Percentiles rank a stretch among this genome's conserved stretches.
phyloP scores from a whole-genome alignment of 2,888 invertebrate species.

The Ditula angustiorana region DNA sequence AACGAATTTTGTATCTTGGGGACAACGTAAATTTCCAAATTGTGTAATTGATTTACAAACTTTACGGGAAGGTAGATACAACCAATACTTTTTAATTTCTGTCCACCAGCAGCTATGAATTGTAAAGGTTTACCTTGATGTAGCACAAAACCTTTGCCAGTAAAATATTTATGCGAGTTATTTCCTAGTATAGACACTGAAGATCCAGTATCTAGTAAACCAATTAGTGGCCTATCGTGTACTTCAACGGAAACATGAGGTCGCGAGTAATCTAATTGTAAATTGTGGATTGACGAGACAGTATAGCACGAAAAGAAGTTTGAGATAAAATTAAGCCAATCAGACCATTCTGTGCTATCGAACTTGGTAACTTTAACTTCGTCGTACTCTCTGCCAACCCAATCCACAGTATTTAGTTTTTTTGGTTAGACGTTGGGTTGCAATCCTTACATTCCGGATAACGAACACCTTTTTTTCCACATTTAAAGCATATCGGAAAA shows the following conservation, averaged over 20 bases:
- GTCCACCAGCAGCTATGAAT: not conserved
- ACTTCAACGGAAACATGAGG: not conserved
- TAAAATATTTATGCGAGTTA: no score
- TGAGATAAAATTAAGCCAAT: not conserved
- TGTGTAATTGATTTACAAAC: not conserved
- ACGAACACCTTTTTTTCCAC: constrained; percentile 39
- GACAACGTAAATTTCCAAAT: not conserved
- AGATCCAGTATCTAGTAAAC: not conserved
- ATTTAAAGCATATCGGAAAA: constrained; percentile 42
- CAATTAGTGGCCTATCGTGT: not conserved
- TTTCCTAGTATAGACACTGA: not conserved
- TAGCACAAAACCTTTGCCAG: not conserved
- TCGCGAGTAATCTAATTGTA: not conserved
- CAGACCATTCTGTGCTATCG: not conserved
- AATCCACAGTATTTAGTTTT: not conserved
- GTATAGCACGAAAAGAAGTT: not conserved
- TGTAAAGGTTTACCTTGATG: not conserved
- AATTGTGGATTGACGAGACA: not conserved
- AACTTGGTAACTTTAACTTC: not conserved
- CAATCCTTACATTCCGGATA: constrained; percentile 38
- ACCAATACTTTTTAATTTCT: not conserved
- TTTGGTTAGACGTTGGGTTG: not conserved
- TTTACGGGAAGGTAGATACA: not conserved
- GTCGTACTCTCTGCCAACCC: not conserved
- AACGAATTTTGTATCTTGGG: not conserved